Evolutionary conservation across 2,113 vertebrate genomes (phyloP).

Genomic region (Arothron firmamentum): DNA sequence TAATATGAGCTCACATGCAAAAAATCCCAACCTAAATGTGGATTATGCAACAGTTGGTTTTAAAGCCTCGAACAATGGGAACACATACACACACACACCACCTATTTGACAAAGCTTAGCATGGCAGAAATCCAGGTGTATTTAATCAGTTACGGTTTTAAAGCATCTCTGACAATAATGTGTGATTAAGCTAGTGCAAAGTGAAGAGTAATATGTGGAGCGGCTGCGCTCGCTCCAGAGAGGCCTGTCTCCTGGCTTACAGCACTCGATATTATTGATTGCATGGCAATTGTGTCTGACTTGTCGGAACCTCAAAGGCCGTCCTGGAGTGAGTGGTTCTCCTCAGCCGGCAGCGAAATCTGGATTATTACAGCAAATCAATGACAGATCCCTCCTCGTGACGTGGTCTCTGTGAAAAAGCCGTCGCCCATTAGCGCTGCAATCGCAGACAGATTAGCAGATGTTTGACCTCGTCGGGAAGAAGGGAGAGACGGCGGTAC

Average conservation of each 20-base stretch:
- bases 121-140: constrained; percentile 31
- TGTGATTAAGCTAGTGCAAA: constrained; percentile 57
- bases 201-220: constrained; percentile 52
- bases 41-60: constrained; percentile 12
- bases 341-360: constrained; percentile 43
- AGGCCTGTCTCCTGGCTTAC: constrained; percentile 36
- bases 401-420: constrained; percentile 48
- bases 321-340: constrained; percentile 26
- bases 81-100: constrained; percentile 11
- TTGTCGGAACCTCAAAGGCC: constrained; percentile 60
- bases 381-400: constrained; percentile 45
- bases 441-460: constrained; percentile 59
- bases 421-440: constrained; percentile 57
- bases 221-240: constrained; percentile 25
- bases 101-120: constrained; percentile 9
- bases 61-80: constrained; percentile 4
- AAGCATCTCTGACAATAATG: constrained; percentile 41
- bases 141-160: constrained; percentile 35
- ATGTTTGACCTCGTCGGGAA: constrained; percentile 45
- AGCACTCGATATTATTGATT: constrained; percentile 70
- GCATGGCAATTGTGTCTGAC: constrained; percentile 67
- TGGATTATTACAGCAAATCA: constrained; percentile 63
- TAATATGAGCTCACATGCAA: constrained; percentile 1
- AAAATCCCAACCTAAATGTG: neutral
- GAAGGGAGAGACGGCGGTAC: constrained; percentile 25